Conservation (phyloP, 2,113 vertebrate species). For the Pomatostomus ruficeps region DNA sequence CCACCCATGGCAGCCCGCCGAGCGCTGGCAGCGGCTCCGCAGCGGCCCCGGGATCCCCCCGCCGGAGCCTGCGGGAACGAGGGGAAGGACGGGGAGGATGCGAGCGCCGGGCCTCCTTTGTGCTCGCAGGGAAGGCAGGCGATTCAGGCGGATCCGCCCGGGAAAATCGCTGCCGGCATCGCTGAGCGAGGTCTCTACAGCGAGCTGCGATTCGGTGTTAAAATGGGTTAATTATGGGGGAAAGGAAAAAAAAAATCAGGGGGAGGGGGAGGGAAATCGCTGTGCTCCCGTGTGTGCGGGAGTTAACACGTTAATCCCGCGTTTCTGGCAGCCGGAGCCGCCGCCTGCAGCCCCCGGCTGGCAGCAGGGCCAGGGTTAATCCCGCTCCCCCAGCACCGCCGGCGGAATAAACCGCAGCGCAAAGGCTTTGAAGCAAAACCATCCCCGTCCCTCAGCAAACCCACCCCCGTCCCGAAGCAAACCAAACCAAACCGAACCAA, state of each 20-base stretch:
- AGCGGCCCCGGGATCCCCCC: constrained; percentile 9
- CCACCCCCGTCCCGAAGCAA: neutral
- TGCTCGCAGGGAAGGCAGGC: neutral
- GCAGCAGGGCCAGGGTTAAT: constrained; percentile 13
- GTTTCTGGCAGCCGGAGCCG: neutral
- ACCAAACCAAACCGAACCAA: too few relatives aligned
- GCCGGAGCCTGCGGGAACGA: neutral
- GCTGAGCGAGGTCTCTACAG: neutral
- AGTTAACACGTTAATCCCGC: constrained; percentile 12
- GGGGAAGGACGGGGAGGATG: neutral
- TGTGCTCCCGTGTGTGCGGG: neutral
- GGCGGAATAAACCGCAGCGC: neutral
- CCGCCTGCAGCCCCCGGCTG: neutral
- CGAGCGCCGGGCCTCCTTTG: neutral
- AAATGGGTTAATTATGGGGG: neutral
- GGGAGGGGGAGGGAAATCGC: neutral
- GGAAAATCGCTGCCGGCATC: neutral
- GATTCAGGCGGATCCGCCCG: neutral
- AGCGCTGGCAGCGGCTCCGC: neutral
- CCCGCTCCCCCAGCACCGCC: neutral
- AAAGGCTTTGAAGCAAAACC: neutral
- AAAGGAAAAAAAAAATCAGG: neutral
- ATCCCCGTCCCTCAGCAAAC: neutral
- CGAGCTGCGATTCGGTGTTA: neutral
- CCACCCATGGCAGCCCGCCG: neutral